Percentiles rank a stretch among this genome's conserved stretches.
Evolutionary conservation across 1,140 invertebrate genomes (phyloP).

Genomic region (Formica exsecta): DNA sequence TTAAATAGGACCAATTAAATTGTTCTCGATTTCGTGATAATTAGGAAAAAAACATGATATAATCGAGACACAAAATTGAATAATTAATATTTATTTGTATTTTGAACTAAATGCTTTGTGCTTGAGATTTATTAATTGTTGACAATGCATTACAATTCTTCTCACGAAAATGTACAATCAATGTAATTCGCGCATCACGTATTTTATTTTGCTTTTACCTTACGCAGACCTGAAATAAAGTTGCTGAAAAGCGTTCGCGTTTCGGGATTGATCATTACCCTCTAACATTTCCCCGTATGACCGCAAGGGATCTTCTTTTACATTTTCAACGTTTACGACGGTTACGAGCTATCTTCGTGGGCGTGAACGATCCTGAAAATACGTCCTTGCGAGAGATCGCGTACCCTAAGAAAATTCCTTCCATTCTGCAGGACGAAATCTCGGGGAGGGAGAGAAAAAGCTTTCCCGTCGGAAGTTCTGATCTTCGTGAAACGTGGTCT

Average conservation of each 20-base stretch:
- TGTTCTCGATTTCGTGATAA: background rate
- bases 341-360: constrained; percentile 14
- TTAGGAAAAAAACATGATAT: background rate
- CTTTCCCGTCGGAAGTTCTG: constrained; percentile 16
- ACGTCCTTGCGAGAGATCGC: constrained; percentile 61
- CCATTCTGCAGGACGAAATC: constrained; percentile 46
- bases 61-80: background rate
- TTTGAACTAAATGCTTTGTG: background rate
- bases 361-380: constrained; percentile 58
- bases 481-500: constrained; percentile 10
- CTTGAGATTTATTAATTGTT: background rate
- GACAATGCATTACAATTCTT: background rate
- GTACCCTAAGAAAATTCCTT: constrained; percentile 43
- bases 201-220: constrained; percentile 1
- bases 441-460: constrained; percentile 43
- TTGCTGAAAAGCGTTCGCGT: constrained; percentile 13
- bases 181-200: background rate
- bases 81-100: background rate
- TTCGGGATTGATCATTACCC: constrained; percentile 48
- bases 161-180: background rate
- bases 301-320: constrained; percentile 49
- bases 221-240: constrained; percentile 18
- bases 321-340: constrained; percentile 65
- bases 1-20: background rate
- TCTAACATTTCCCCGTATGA: constrained; percentile 19